Evolutionary conservation across 1,140 invertebrate genomes (phyloP), one percentile per base, ranked within the genome.

Genomic region (Teleogryllus occipitalis): DNA sequence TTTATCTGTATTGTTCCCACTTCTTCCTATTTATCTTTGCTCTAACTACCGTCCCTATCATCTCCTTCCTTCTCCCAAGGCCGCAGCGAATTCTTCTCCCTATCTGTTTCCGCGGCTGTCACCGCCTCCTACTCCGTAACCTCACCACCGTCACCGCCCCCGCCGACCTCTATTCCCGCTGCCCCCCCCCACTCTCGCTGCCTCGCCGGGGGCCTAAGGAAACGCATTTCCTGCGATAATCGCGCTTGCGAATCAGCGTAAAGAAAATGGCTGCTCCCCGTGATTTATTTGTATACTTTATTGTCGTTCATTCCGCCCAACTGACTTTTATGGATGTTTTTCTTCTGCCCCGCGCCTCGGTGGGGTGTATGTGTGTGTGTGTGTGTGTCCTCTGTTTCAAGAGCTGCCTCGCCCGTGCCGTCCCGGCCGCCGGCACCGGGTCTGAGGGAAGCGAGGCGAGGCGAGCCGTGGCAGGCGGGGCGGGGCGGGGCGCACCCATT

Each of bases 271-370:
- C 83, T 83, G 74, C 82, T 80, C 80, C 65, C 80, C 72, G 83
- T 84, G 84, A 84, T 84, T 84, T 84, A 84, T 84, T 83, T 83
- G 83, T 84, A 84, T 83, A 84, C 83, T 84, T 84, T 84, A 84
- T 84, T 84, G 84, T 84, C 84, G 84, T 84, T 84, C 83, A 84
- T 84, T 84, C 84, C 83, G 82, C 83, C 82, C 83, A 82, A 83
- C 78, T 84, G 84, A 84, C 83, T 84, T 84, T 84, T 84, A 84
- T 84, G 84, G 84, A 84, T 84, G 83, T 84, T 84, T 83, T 83
- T 73, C 77, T 47, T 47, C 65, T 39, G 78, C 22, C 49, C 27
- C n/a, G 49, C 27, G 54, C 54, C 10, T 10, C 54, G 54, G 0
- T 2, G 0, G 54, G 18, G 7, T 65, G 54, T 14, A 65, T 18